Evolutionary conservation across 2,113 vertebrate genomes (phyloP).

Genomic region (Percina caprodes): DNA sequence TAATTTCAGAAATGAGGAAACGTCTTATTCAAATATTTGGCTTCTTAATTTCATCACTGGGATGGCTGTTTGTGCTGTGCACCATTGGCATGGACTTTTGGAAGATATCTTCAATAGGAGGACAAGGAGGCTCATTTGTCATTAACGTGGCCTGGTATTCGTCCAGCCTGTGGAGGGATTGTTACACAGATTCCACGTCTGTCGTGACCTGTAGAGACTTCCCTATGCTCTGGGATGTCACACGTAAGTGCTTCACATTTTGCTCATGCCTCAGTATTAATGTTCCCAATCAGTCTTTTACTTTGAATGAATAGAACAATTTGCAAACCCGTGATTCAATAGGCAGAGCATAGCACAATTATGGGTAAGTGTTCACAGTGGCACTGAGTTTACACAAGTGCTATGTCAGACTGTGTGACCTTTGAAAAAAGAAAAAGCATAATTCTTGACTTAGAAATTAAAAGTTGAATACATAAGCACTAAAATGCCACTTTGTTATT

Average conservation of each 20-base stretch:
- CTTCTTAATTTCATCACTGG: slow-evolving; percentile 88
- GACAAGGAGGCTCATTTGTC: slow-evolving; percentile 87
- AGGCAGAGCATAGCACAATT: background rate
- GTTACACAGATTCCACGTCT: slow-evolving; percentile 90
- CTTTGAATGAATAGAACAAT: background rate
- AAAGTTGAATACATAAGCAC: background rate
- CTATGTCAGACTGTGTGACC: background rate
- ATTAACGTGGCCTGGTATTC: slow-evolving; percentile 94
- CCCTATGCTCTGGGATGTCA: slow-evolving; percentile 89
- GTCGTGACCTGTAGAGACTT: slow-evolving; percentile 93
- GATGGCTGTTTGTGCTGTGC: slow-evolving; percentile 91
- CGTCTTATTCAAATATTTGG: slow-evolving; percentile 86
- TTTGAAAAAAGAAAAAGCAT: background rate
- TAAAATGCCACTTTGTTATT: background rate
- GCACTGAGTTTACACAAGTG: background rate
- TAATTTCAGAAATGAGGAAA: slow-evolving; percentile 71
- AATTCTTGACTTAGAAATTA: background rate
- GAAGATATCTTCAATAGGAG: slow-evolving; percentile 89
- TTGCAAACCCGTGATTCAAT: background rate
- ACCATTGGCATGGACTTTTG: slow-evolving; percentile 93
- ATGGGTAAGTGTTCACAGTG: background rate
- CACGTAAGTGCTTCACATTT: slow-evolving; percentile 81
- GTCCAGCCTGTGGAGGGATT: slow-evolving; percentile 95
- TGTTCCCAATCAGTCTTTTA: background rate
- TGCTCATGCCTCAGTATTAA: background rate